These are phyloP conservation scores for Lamellibrachia satsuma DNA, from an alignment of 2,888 invertebrate species.

Conservation along the genomic window DNA sequence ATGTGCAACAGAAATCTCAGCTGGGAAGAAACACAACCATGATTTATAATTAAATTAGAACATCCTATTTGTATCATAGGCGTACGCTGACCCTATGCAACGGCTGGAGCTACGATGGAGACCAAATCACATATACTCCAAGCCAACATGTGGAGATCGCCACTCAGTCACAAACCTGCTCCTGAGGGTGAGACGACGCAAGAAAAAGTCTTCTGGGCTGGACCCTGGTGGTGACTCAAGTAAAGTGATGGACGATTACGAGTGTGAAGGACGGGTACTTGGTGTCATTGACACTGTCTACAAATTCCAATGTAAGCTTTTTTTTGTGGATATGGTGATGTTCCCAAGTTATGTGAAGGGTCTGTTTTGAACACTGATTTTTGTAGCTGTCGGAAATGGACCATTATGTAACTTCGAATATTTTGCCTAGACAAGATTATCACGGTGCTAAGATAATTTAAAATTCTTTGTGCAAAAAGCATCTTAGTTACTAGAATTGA, in stretches of 20 bases:
- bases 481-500: too few relatives aligned
- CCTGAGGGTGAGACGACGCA: slow-evolving; percentile 71
- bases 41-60: neutral
- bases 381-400: neutral
- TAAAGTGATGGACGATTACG: slow-evolving; percentile 33
- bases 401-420: neutral
- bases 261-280: slow-evolving; percentile 57
- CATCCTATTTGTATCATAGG: slow-evolving; percentile 54
- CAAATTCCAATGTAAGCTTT: slow-evolving; percentile 68
- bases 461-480: too few relatives aligned
- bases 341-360: neutral
- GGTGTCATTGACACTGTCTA: slow-evolving; percentile 64
- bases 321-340: neutral
- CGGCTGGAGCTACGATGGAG: slow-evolving; percentile 80
- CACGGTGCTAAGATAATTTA: neutral
- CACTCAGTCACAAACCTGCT: slow-evolving; percentile 77
- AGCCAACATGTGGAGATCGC: slow-evolving; percentile 79
- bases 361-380: too few relatives aligned
- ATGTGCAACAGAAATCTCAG: neutral
- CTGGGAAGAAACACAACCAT: neutral
- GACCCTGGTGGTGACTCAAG: neutral
- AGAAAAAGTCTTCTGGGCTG: slow-evolving; percentile 51
- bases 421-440: neutral
- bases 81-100: slow-evolving; percentile 71
- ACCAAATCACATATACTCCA: slow-evolving; percentile 82